Base-by-base conservation (phyloP, 2,888 invertebrate species). In the Xestia sexstrigata region DNA sequence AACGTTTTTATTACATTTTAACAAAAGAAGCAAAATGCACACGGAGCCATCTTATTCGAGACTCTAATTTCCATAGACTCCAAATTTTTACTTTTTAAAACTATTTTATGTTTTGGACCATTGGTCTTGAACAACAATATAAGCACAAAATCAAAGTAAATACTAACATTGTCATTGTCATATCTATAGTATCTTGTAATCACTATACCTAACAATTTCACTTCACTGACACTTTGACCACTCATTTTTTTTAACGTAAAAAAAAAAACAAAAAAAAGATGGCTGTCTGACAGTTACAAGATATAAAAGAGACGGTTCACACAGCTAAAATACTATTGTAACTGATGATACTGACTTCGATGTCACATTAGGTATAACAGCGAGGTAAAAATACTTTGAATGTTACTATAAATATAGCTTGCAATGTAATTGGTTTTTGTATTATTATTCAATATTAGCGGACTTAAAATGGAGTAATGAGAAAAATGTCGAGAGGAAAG, bases 171-270 rank as follows among this genome's bases (percentile, higher is more conserved):
- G 0, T 79, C 72, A 79, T 90, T 89, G 78, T 92, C 89, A 88
- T 91, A 90, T 75, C 89, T 89, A 79, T 92, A 89, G 83, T 91
- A 94, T 89, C 91, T 93, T 73, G 92, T 90, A 23, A 95, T 95
- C 9, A 95, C 92, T 30, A 92, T 89, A 0, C 95, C 87, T 4
- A 94, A 58, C 3, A 95, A 69, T 0, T 90, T 88, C 39, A 95
- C 93, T 39, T 91, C 90, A 88, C 92, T 92, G 35, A 88, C 88
- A 75, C 82, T 84, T 82, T 94, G 91, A 26, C 90, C 70, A 86
- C 93, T 94, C 95, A 93, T 83, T 70, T n/a, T 93, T 79, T 0
- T 30, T 1, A 17, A 13, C 2, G 2, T 6, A 4, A 69, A 65
- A 49, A 20, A 45, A 42, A 30, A 9, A 30, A 6, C 39, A 20